Evolutionary conservation across 2,888 invertebrate species (phyloP).

Genomic region (Copidosoma aretas): DNA sequence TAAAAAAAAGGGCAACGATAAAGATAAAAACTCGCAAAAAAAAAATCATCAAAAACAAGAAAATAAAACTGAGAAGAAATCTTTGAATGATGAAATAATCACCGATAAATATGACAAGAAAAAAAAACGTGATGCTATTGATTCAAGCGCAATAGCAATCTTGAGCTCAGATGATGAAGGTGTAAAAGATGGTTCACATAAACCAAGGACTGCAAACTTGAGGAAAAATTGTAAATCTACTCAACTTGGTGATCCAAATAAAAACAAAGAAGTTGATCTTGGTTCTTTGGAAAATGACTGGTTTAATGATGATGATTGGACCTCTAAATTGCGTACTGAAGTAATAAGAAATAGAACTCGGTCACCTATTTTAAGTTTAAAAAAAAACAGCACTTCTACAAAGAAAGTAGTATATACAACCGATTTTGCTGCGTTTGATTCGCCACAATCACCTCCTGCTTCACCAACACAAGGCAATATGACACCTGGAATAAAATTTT

Average conservation of each 20-base stretch:
- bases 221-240: not conserved
- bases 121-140: constrained; percentile 8
- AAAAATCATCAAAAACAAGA: constrained; percentile 16
- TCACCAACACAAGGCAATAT: too few relatives aligned
- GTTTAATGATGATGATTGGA: constrained; percentile 12
- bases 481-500: too few relatives aligned
- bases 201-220: not conserved
- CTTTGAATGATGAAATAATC: not conserved
- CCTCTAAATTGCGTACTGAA: too few relatives aligned
- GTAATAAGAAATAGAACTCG: too few relatives aligned
- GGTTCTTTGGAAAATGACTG: constrained; percentile 7
- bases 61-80: not conserved
- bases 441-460: too few relatives aligned
- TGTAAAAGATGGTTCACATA: not conserved
- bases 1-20: constrained; percentile 5
- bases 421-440: too few relatives aligned
- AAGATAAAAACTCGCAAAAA: not conserved
- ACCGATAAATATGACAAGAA: not conserved
- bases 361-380: too few relatives aligned
- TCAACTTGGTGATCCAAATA: constrained; percentile 3
- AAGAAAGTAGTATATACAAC: too few relatives aligned
- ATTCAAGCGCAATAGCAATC: constrained; percentile 43
- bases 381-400: too few relatives aligned
- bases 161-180: constrained; percentile 38
- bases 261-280: not conserved